phyloP scores from a whole-genome alignment of 30 jellyfish, hydroid and myxozoan species.

The Hydra vulgaris region DNA sequence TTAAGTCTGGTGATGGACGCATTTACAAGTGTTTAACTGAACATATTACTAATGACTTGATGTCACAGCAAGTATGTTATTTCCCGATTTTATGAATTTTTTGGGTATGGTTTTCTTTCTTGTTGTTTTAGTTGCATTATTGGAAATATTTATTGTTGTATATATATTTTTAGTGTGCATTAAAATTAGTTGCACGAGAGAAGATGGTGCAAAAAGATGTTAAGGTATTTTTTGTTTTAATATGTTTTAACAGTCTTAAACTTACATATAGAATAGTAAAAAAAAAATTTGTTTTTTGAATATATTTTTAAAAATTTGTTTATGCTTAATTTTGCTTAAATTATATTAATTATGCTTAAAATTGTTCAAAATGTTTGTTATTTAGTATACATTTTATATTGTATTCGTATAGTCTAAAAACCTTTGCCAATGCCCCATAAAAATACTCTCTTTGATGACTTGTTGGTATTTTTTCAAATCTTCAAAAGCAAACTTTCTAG shows the following conservation, averaged over 20 bases:
- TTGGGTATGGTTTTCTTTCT: not conserved
- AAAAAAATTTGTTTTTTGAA: slow-evolving; percentile 1
- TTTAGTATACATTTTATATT: too few relatives aligned
- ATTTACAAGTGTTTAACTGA: slow-evolving; percentile 72
- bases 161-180: slow-evolving; percentile 43
- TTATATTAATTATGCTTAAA: too few relatives aligned
- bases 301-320: not conserved
- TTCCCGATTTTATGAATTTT: too few relatives aligned
- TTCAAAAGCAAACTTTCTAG: too few relatives aligned
- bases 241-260: too few relatives aligned
- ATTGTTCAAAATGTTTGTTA: too few relatives aligned
- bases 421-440: too few relatives aligned
- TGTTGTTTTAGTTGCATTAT: not conserved
- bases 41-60: slow-evolving; percentile 46
- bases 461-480: too few relatives aligned
- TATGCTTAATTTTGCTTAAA: not conserved
- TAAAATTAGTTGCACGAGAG: slow-evolving; percentile 56
- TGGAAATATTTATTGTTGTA: not conserved
- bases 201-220: slow-evolving; percentile 70
- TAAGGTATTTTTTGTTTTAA: slow-evolving; percentile 37
- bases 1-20: slow-evolving; percentile 80
- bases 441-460: too few relatives aligned
- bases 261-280: too few relatives aligned
- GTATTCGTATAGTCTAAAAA: too few relatives aligned
- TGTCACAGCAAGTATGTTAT: slow-evolving; percentile 71